These are phyloP conservation scores for Pterobdella sp. DNA, from an alignment of 2,888 invertebrate genomes.

Conservation along the genomic window DNA sequence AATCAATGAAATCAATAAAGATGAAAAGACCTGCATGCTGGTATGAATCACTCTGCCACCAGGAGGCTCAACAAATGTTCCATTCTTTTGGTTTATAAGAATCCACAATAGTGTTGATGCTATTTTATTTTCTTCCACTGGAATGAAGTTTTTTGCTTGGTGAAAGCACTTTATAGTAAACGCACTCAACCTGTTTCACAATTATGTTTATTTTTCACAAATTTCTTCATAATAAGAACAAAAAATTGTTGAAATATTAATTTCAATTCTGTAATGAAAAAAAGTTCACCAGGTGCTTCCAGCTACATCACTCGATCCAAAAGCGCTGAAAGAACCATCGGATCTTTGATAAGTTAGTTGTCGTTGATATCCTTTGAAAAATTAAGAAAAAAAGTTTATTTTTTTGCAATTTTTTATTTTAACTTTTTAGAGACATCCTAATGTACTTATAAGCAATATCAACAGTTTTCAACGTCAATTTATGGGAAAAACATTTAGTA, in stretches of 20 bases:
- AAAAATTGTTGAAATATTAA: neutral
- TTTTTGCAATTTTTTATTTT: too few relatives aligned
- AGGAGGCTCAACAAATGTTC: constrained; percentile 63
- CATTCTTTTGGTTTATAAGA: constrained; percentile 63
- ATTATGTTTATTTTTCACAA: neutral
- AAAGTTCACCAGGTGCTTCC: constrained; percentile 68
- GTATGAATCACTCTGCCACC: constrained; percentile 63
- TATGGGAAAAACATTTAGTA: too few relatives aligned
- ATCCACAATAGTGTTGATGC: constrained; percentile 68
- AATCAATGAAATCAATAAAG: too few relatives aligned
- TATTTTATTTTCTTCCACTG: constrained; percentile 47
- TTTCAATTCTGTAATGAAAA: neutral
- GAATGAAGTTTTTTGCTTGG: constrained; percentile 26
- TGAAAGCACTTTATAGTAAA: constrained; percentile 26
- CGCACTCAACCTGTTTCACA: constrained; percentile 26
- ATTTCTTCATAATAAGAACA: neutral
- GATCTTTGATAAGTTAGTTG: constrained; percentile 74
- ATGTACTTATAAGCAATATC: too few relatives aligned
- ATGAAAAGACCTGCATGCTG: constrained; percentile 62
- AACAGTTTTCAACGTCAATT: too few relatives aligned
- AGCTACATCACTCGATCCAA: constrained; percentile 63
- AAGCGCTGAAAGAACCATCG: constrained; percentile 84
- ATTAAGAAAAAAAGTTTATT: too few relatives aligned
- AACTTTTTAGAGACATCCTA: too few relatives aligned
- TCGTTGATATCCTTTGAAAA: constrained; percentile 68